Conservation (phyloP, 2,113 vertebrate species). For the Tyto alba region DNA sequence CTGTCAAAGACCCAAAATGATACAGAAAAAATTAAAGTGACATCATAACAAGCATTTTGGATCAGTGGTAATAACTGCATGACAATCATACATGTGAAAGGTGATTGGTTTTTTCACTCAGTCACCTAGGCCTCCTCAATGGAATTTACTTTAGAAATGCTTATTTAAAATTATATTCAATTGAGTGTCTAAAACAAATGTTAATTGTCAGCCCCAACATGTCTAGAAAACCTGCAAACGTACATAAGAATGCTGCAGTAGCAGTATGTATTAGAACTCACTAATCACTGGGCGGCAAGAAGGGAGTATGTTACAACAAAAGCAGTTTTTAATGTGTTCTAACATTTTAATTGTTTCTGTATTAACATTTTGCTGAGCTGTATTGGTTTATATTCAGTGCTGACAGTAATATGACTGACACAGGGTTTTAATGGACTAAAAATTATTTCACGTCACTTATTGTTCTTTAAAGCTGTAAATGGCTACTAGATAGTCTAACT, state of each 20-base stretch:
- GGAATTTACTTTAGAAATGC: conserved; percentile 19
- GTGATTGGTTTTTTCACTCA: conserved; percentile 56
- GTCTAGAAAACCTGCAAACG: neutral
- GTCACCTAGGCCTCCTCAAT: conserved; percentile 65
- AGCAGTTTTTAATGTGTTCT: neutral
- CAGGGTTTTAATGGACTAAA: neutral
- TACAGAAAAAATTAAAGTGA: conserved; percentile 5
- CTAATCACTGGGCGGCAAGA: neutral
- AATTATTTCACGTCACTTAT: conserved; percentile 16
- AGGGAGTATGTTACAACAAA: neutral
- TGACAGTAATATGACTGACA: conserved; percentile 11
- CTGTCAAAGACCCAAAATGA: conserved; percentile 32
- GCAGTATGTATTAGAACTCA: neutral
- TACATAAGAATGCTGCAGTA: neutral
- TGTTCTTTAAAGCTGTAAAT: neutral
- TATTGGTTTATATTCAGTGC: neutral
- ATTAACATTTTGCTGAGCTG: conserved; percentile 4
- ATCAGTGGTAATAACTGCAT: conserved; percentile 19
- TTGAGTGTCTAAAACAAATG: neutral
- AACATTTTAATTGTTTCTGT: neutral
- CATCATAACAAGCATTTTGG: conserved; percentile 22
- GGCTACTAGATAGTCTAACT: conserved; percentile 34
- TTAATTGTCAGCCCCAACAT: conserved; percentile 31
- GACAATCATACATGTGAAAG: conserved; percentile 18
- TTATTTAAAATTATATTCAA: neutral